Conservation (phyloP, 2,888 invertebrate genomes). For the Stenodema calcarata region DNA sequence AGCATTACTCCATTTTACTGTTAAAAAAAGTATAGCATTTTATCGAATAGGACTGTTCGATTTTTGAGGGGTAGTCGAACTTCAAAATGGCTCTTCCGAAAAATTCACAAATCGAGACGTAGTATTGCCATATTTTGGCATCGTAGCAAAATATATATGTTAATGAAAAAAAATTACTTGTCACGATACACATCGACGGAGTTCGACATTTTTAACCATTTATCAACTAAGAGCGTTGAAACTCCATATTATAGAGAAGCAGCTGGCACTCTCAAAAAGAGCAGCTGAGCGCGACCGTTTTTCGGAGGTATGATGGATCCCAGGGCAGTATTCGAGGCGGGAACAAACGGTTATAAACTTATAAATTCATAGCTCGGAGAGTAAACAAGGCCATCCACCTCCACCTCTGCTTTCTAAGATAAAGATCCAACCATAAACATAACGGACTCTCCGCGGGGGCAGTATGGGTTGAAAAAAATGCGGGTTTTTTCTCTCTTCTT, state of each 20-base stretch:
- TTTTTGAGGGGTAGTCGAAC: no score
- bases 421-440: conserved; percentile 31
- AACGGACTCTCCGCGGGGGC: background rate
- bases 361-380: conserved; percentile 42
- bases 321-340: background rate
- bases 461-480: background rate
- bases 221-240: no score
- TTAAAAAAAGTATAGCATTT: no score
- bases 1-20: no score
- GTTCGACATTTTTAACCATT: no score
- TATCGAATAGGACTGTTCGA: no score
- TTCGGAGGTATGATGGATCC: background rate
- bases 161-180: no score
- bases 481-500: background rate
- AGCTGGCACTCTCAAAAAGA: background rate
- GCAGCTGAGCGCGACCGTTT: background rate
- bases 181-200: no score
- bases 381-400: conserved; percentile 26
- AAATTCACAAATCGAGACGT: no score
- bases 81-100: no score
- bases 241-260: background rate
- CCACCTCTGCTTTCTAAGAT: conserved; percentile 3
- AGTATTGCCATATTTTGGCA: no score
- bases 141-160: no score
- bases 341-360: conserved; percentile 42